Evolutionary conservation across 2,113 vertebrate genomes (phyloP), one percentile per base, ranked within the genome.

Genomic region (Patagioenas fasciata): DNA sequence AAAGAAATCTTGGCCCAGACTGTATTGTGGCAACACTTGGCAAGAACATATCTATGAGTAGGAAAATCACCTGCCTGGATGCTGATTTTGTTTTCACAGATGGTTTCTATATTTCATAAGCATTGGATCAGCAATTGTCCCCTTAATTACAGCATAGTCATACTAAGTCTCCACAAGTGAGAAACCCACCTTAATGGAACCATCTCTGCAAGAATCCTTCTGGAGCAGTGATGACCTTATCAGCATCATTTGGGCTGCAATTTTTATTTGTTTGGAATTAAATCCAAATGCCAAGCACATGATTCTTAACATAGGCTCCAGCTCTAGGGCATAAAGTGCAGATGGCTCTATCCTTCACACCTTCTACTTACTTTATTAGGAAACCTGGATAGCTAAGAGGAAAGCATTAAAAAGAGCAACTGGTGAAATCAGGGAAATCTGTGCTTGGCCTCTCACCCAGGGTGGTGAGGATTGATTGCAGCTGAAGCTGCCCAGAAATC

Each of bases 211-310:
- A 71, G 88, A 86, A 75, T 60, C 58, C 64, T 75, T 72, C 85
- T 67, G 32, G 48, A 93, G 29, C 38, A 85, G 42, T 31, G 31
- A 42, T 72, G 75, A 94, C 74, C 77, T 93, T 87, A 89, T 75
- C 66, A 81, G 48, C 38, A 42, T 20, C 32, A 24, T 80, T 17
- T 85, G 42, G 90, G 57, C 51, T 60, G 24, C 44, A 71, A 20
- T 13, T 88, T 92, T 57, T 13, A 8, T 78, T 81, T 83, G 38
- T 75, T 65, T 71, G 38, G 56, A 71, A 42, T 20, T 57, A 86
- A 89, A 86, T 5, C 8, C 62, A 91, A 89, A 91, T 56, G 58
- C 24, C 80, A 75, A 80, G 53, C 23, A 66, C 21, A 9, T 14
- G 34, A 32, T 61, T 60, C n/a, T 74, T 54, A 60, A 54, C 18